A percentile compares a stretch with the other conserved stretches of the same genome.
Conservation (phyloP, 1,140 invertebrate genomes). For the Drosophila hydei region DNA sequence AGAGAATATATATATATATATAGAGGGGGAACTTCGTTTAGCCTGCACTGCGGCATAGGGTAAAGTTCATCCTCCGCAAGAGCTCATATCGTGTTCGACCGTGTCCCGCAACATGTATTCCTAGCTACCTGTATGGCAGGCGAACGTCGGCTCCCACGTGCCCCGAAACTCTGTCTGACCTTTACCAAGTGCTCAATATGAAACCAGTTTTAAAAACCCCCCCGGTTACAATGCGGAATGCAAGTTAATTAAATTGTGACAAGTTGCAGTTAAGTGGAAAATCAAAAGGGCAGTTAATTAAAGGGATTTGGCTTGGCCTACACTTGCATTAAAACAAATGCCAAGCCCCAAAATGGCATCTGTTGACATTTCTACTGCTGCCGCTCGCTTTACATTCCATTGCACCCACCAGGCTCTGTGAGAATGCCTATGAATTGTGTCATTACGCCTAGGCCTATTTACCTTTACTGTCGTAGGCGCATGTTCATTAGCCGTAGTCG, state of each 20-base stretch:
- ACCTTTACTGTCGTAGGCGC: background rate
- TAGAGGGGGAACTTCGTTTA: background rate
- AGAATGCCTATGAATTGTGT: background rate
- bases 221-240: slow-evolving; percentile 1
- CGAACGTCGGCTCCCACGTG: background rate
- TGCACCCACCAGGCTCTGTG: slow-evolving; percentile 33
- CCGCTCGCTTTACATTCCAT: slow-evolving; percentile 45
- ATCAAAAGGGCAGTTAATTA: slow-evolving; percentile 66
- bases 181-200: slow-evolving; percentile 15
- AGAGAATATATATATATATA: too few relatives aligned
- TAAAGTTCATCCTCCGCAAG: slow-evolving; percentile 43
- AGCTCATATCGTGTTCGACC: slow-evolving; percentile 3
- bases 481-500: background rate
- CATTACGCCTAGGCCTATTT: background rate
- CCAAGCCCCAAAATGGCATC: slow-evolving; percentile 64
- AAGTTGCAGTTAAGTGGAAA: slow-evolving; percentile 52
- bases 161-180: slow-evolving; percentile 37
- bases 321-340: slow-evolving; percentile 63
- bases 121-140: background rate
- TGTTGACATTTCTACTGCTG: slow-evolving; percentile 55
- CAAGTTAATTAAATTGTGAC: slow-evolving; percentile 70
- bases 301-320: slow-evolving; percentile 35
- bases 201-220: background rate
- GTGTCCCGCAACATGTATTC: background rate
- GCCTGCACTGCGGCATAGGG: slow-evolving; percentile 19